Evolutionary conservation across 2,888 invertebrate genomes (phyloP), one percentile per base, ranked within the genome.

Genomic region (Cephus pygmeus): DNA sequence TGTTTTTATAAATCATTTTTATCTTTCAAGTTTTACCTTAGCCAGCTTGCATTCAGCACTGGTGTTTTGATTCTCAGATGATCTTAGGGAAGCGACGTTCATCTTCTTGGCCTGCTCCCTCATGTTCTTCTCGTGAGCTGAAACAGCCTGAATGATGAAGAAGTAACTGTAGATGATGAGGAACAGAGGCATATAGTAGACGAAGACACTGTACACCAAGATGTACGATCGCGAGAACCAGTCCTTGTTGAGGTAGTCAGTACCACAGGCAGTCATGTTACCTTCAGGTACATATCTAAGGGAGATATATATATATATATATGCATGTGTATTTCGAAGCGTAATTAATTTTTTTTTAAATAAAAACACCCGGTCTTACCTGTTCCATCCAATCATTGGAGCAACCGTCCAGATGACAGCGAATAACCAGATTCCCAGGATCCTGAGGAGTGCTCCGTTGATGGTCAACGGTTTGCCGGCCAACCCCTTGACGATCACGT

Each of bases 191-290:
- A 93, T 40, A 90, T 95, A 96, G 92, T 97, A 97, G 73, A 95
- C 95, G 89, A 96, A 96, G 80, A 95, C 90, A n/a, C 95, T 94
- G 91, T 97, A 97, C 82, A 95, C 92, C 75, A 97, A 92, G 87
- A 97, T 95, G 92, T 97, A 97, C 87, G 96, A 95, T 84, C 95
- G 93, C 92, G 96, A 96, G 83, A 95, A 87, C 94, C 95, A 95
- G 82, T 95, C 95, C 92, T 95, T 95, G 91, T 92, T 94, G 85
- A 97, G 93, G 90, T 97, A 97, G 91, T 97, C 97, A 77, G 97
- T 97, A 78, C 98, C 97, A 89, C 98, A 98, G 68, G 97, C 97
- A 73, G 97, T 97, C 95, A 98, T 96, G 92, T 98, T 97, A 80
- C 98, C 98, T 92, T 98, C 98, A 12, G 98, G 98, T 75, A 98